phyloP scores from a whole-genome alignment of 1,140 invertebrate species.

The Micrasema longulum region DNA sequence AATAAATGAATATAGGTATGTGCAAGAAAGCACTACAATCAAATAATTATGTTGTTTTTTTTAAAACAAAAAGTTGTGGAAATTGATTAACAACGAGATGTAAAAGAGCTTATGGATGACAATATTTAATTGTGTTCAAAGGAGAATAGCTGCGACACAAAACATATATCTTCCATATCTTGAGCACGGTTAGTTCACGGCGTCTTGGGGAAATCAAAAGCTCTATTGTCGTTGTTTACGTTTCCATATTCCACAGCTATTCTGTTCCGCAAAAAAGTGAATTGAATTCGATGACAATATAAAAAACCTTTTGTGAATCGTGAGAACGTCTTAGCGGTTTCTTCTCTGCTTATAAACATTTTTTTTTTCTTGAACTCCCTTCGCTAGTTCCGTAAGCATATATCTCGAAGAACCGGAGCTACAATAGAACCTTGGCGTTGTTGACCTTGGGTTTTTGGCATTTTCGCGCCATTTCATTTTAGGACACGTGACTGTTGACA shows the following conservation, averaged over 20 bases:
- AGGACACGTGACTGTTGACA: not conserved
- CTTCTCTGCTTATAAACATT: constrained; percentile 32
- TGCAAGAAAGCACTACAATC: too few relatives aligned
- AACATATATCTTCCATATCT: too few relatives aligned
- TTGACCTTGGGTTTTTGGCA: constrained; percentile 25
- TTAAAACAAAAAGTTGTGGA: too few relatives aligned
- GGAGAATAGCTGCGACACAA: too few relatives aligned
- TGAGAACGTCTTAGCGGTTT: constrained; percentile 54
- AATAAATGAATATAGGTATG: too few relatives aligned
- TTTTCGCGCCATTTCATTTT: constrained; percentile 46
- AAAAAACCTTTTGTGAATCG: constrained; percentile 49
- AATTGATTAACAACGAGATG: too few relatives aligned
- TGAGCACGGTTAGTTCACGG: constrained; percentile 4
- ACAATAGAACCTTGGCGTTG: constrained; percentile 7
- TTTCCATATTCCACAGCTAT: constrained; percentile 46
- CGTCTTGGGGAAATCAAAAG: constrained; percentile 45
- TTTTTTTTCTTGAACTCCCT: constrained; percentile 16
- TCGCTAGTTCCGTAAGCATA: constrained; percentile 34
- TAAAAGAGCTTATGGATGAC: too few relatives aligned
- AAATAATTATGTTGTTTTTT: too few relatives aligned
- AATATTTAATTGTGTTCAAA: too few relatives aligned
- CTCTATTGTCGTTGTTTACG: constrained; percentile 44
- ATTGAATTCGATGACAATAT: constrained; percentile 16
- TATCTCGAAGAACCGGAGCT: constrained; percentile 3
- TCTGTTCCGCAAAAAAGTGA: constrained; percentile 49